Evolutionary conservation across 2,888 invertebrate genomes (phyloP).

Genomic region (Apamea monoglypha): DNA sequence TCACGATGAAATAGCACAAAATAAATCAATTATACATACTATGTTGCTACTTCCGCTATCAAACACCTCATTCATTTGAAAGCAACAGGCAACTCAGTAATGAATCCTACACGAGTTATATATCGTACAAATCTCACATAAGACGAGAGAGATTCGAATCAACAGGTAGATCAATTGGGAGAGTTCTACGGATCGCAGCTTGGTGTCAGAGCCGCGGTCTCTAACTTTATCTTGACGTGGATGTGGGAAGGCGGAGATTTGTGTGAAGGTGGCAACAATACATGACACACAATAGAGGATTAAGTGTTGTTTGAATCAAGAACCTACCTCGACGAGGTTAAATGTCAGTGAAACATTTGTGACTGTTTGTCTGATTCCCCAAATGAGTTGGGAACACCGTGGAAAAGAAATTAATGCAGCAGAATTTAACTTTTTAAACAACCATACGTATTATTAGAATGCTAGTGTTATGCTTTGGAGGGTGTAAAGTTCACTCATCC

Average conservation of each 20-base stretch:
- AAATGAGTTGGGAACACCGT: too few relatives aligned
- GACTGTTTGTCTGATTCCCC: too few relatives aligned
- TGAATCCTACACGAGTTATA: conserved; percentile 31
- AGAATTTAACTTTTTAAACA: too few relatives aligned
- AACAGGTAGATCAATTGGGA: conserved; percentile 68
- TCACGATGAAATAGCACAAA: neutral
- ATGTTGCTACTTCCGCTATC: neutral
- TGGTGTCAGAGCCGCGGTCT: conserved; percentile 48
- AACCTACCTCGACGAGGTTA: too few relatives aligned
- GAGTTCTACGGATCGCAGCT: conserved; percentile 62
- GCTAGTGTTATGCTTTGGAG: too few relatives aligned
- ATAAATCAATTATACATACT: neutral
- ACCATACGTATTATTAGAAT: too few relatives aligned
- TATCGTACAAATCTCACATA: conserved; percentile 43
- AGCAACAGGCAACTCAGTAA: conserved; percentile 57
- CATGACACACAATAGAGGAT: neutral
- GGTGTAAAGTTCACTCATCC: too few relatives aligned
- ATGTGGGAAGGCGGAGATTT: neutral
- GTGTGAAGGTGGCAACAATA: conserved; percentile 13
- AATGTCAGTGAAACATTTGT: too few relatives aligned
- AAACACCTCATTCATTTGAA: conserved; percentile 11
- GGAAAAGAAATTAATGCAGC: too few relatives aligned
- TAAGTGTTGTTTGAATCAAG: neutral
- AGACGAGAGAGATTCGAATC: conserved; percentile 53
- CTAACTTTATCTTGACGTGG: conserved; percentile 50